Evolutionary conservation across 2,797 vertebrate genomes (phyloP).

Genomic region (Coreius guichenoti): DNA sequence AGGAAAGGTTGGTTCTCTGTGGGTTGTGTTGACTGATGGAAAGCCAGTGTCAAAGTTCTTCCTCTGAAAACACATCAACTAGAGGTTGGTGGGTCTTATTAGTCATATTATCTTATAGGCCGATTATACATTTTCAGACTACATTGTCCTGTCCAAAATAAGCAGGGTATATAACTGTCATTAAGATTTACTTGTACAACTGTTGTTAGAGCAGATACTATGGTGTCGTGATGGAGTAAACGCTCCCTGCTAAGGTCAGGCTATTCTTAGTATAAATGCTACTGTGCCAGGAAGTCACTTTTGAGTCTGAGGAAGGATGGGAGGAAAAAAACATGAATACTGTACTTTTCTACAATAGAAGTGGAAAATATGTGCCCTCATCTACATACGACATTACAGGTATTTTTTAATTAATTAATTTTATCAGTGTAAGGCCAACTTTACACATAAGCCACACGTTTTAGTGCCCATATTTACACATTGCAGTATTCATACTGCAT

Average conservation of each 20-base stretch:
- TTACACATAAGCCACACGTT: neutral
- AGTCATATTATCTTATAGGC: neutral
- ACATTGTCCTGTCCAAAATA: neutral
- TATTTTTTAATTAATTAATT: neutral
- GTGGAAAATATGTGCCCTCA: neutral
- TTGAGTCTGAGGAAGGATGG: constrained; percentile 42
- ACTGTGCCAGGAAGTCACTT: constrained; percentile 25
- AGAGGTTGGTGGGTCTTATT: neutral
- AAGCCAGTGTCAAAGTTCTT: constrained; percentile 16
- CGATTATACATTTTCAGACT: neutral
- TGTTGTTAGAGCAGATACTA: neutral
- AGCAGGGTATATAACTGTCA: neutral
- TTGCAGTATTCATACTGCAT: neutral
- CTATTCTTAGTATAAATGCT: constrained; percentile 50
- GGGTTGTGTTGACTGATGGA: constrained; percentile 26
- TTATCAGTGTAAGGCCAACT: neutral
- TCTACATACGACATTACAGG: neutral
- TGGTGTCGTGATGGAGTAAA: constrained; percentile 5
- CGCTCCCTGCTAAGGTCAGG: constrained; percentile 23
- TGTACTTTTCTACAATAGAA: neutral
- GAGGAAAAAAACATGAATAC: constrained; percentile 19
- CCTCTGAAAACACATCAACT: neutral
- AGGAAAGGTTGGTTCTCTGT: constrained; percentile 18
- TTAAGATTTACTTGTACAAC: neutral
- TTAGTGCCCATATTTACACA: neutral